phyloP scores from a whole-genome alignment of 1,140 invertebrate genomes.

The Tribolium castaneum region DNA sequence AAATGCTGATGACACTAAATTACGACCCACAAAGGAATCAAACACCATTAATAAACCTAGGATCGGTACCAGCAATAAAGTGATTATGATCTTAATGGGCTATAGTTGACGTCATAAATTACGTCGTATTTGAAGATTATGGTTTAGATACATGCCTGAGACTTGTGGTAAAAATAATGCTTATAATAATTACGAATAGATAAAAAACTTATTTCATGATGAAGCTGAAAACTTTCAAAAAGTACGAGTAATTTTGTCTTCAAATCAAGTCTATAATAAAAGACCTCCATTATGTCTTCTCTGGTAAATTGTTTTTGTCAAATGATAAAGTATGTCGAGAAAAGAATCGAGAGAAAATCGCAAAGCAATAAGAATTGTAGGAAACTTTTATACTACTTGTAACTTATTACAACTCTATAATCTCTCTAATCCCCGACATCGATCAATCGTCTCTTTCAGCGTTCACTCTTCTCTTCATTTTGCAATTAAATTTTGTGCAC shows the following conservation, averaged over 20 bases:
- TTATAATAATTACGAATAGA: not conserved
- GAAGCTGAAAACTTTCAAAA: not conserved
- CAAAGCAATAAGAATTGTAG: not conserved
- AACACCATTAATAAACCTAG: not conserved
- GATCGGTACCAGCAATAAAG: not conserved
- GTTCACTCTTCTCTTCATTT: not conserved
- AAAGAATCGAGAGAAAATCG: not conserved
- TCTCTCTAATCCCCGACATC: not conserved
- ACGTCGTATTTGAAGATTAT: not conserved
- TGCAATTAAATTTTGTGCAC: not conserved
- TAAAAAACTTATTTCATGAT: too few species aligned
- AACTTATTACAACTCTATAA: not conserved
- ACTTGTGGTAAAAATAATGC: not conserved
- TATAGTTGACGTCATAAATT: not conserved
- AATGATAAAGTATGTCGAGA: not conserved
- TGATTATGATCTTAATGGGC: not conserved
- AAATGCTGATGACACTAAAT: not conserved
- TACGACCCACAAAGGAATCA: not conserved
- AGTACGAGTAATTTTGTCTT: too few species aligned
- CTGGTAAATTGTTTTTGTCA: not conserved
- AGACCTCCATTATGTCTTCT: not conserved
- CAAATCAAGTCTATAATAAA: too few species aligned
- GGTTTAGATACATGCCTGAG: not conserved
- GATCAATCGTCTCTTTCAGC: not conserved
- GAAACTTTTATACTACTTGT: not conserved